Base-by-base conservation (phyloP, 92 coral and sea anemone species). In the Micromussa lordhowensis region DNA sequence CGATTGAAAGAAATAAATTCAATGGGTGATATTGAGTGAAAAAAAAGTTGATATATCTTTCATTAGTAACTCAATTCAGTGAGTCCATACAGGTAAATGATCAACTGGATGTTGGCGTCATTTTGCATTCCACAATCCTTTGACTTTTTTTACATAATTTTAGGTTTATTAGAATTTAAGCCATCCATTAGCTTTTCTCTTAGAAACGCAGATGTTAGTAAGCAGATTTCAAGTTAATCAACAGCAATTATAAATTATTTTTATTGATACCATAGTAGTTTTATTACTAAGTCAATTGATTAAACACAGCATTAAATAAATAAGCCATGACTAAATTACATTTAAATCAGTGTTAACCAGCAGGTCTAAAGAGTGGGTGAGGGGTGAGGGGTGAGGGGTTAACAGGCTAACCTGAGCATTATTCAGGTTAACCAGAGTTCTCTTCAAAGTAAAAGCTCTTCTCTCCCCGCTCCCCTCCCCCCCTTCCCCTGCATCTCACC, bases 161-260 rank as follows among this genome's bases (percentile, higher is more conserved):
- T 26, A 84, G 70, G 54, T 58, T 84, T 54, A 36, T 4, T 57
- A 22, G 53, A 83, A 40, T 66, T 82, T 29, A 32, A 82, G 68
- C 86, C 86, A 83, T 83, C 69, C 78, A 32, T 83, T 83, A 18
- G 29, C 14, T 68, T 82, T 48, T 73, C 19, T 73, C 16, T 34
- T 16, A 36, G 24, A 32, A 73, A 31, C 72, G 68, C 32, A 53
- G 49, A 70, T 70, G 31, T 70, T 83, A 69, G 78, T 48, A 83
- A 34, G 49, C 12, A 35, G 53, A 38, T 83, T 66, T 48, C 66
- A 32, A 31, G 49, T 68, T 61, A 61, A 61, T 2, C 29, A 24
- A 61, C 68, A 22, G 68, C 40, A 7, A 2, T 4, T 18, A 18
- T 10, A 73, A 36, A 5, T 6, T 11, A 32, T 36, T 73, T 19